Percentiles rank a stretch among this genome's conserved stretches.
These are phyloP conservation scores for Malurus leucopterus DNA, from an alignment of 2,797 vertebrate genomes.

Conservation along the genomic window DNA sequence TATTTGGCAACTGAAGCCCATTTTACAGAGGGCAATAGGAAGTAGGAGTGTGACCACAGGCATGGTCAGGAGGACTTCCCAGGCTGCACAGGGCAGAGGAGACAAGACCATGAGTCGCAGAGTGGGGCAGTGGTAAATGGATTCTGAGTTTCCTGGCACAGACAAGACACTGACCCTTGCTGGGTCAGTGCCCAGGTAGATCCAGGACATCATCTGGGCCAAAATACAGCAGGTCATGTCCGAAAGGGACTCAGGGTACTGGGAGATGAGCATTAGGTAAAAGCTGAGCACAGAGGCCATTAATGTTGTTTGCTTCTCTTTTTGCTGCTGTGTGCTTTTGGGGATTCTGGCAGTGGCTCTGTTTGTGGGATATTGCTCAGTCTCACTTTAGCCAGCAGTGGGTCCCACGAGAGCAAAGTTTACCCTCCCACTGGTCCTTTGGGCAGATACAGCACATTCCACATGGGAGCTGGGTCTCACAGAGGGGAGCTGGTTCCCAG, in stretches of 20 bases:
- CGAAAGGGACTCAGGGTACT: background rate
- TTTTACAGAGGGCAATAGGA: background rate
- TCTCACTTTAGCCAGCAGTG: background rate
- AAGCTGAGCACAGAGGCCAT: background rate
- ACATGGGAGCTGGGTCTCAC: fast-evolving
- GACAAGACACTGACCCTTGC: background rate
- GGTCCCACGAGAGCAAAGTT: background rate
- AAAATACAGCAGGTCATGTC: background rate
- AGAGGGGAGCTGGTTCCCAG: background rate
- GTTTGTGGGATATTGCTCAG: fast-evolving
- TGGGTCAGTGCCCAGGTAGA: fast-evolving
- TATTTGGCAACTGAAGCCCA: background rate
- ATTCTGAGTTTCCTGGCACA: background rate
- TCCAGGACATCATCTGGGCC: background rate
- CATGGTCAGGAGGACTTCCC: background rate
- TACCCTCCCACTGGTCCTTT: background rate
- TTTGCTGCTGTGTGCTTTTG: background rate
- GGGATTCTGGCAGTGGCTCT: background rate
- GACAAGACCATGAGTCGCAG: background rate
- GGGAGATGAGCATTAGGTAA: background rate
- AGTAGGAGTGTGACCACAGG: fast-evolving
- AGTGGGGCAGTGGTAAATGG: background rate
- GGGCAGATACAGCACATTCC: background rate
- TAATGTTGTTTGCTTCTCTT: background rate
- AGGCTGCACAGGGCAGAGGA: background rate